Evolutionary conservation across 2,888 invertebrate genomes (phyloP).

Genomic region (Autographa pulchrina): DNA sequence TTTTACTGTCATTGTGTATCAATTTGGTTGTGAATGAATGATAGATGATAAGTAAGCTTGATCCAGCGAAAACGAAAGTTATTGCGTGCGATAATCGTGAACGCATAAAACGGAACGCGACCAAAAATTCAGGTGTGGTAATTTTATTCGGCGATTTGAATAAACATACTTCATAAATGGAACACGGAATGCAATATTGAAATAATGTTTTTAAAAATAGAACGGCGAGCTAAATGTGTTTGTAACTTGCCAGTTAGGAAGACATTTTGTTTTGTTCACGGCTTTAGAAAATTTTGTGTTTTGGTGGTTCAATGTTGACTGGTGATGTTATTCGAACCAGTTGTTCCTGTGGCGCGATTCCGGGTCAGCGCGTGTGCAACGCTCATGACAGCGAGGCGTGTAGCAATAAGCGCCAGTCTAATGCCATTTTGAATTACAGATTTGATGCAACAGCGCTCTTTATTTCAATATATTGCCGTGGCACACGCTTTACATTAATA

Average conservation of each 20-base stretch:
- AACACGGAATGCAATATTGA: conserved; percentile 59
- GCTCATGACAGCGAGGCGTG: conserved; percentile 59
- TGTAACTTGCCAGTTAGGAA: conserved; percentile 51
- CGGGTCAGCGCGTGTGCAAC: conserved; percentile 75
- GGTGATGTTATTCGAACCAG: conserved; percentile 66
- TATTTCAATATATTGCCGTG: conserved; percentile 32
- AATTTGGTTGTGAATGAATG: conserved; percentile 42
- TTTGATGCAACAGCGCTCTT: conserved; percentile 45
- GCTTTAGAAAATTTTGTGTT: conserved; percentile 6
- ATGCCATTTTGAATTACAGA: conserved; percentile 53
- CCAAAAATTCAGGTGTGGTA: conserved; percentile 13
- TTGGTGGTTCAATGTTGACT: conserved; percentile 60
- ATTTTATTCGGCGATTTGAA: conserved; percentile 21
- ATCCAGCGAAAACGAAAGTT: conserved; percentile 51
- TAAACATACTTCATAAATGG: conserved; percentile 48
- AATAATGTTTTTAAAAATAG: conserved; percentile 70
- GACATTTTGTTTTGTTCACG: conserved; percentile 38
- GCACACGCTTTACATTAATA: conserved; percentile 26
- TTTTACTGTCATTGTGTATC: conserved; percentile 58
- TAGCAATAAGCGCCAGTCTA: conserved; percentile 51
- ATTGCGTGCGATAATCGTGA: conserved; percentile 38
- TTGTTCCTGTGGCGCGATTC: conserved; percentile 72
- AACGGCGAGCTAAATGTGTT: conserved; percentile 57
- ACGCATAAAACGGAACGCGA: conserved; percentile 36
- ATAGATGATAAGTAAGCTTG: conserved; percentile 17